A percentile compares a stretch with the other conserved stretches of the same genome.
These are phyloP conservation scores for Corbicula japonica DNA, from an alignment of 2,888 invertebrate species.

Conservation along the genomic window DNA sequence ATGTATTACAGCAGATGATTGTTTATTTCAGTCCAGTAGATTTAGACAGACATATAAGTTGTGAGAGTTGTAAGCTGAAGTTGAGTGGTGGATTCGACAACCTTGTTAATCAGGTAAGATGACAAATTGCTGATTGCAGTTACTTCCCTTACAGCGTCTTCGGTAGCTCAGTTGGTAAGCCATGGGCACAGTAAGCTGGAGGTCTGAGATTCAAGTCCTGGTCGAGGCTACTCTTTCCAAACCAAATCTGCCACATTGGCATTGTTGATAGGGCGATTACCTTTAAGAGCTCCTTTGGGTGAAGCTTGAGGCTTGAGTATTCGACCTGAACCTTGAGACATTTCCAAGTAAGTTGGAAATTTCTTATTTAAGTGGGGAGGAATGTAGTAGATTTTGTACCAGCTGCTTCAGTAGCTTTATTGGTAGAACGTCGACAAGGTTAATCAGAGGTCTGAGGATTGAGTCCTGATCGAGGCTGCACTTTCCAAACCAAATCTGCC, in stretches of 20 bases:
- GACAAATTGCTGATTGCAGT: not conserved
- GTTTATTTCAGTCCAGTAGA: slow-evolving; percentile 91
- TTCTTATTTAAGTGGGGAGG: too few relatives aligned
- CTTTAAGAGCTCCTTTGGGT: not conserved
- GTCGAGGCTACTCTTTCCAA: not conserved
- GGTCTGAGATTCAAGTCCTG: not conserved
- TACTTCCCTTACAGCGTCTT: not conserved
- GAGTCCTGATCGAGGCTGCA: too few relatives aligned
- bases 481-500: too few relatives aligned
- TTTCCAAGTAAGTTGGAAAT: too few relatives aligned
- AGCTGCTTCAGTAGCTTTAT: too few relatives aligned
- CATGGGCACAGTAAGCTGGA: not conserved
- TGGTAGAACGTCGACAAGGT: too few relatives aligned
- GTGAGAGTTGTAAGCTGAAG: slow-evolving; percentile 94
- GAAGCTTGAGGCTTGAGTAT: not conserved
- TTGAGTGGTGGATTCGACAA: slow-evolving; percentile 98
- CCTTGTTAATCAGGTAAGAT: slow-evolving; percentile 91
- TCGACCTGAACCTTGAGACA: not conserved
- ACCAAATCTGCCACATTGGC: not conserved
- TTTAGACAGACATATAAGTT: slow-evolving; percentile 94
- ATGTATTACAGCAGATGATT: not conserved
- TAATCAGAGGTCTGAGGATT: too few relatives aligned
- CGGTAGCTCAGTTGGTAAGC: not conserved
- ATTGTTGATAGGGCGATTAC: not conserved
- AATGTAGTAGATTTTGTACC: too few relatives aligned